A percentile compares a stretch with the other conserved stretches of the same genome.
Evolutionary conservation across 2,113 vertebrate species (phyloP).

Genomic region (Rhabdornis inornatus): DNA sequence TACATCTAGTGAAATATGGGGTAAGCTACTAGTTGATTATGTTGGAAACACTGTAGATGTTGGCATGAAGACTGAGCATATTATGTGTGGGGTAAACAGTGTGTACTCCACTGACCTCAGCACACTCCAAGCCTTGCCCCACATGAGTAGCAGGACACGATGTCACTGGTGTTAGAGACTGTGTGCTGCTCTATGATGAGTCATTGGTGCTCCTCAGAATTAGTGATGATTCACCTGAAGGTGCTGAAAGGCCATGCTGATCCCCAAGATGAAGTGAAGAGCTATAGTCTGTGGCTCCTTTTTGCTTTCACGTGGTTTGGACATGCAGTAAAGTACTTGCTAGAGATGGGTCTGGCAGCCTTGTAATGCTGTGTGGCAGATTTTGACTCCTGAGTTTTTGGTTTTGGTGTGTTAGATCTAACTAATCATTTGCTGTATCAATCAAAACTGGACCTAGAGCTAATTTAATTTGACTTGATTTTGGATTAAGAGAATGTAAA

Average conservation of each 20-base stretch:
- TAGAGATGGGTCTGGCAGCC: not conserved
- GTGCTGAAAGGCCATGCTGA: not conserved
- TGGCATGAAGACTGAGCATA: not conserved
- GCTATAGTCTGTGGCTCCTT: not conserved
- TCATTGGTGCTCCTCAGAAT: not conserved
- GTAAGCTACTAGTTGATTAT: not conserved
- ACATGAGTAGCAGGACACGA: fast-evolving
- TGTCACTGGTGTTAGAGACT: not conserved
- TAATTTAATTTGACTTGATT: not conserved
- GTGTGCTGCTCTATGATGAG: not conserved
- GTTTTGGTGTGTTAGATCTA: not conserved
- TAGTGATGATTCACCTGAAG: not conserved
- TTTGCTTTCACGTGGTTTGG: not conserved
- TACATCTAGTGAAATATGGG: not conserved
- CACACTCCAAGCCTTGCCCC: not conserved
- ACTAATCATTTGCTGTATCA: not conserved
- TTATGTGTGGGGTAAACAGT: not conserved
- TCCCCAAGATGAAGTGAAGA: not conserved
- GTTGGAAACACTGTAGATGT: not conserved
- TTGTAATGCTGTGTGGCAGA: not conserved
- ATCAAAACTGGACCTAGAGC: not conserved
- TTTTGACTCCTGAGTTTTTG: not conserved
- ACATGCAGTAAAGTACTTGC: not conserved
- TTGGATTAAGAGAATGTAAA: not conserved
- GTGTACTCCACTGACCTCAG: not conserved